Conservation (phyloP, 2,113 vertebrate genomes). For the Nerophis lumbriciformis region DNA sequence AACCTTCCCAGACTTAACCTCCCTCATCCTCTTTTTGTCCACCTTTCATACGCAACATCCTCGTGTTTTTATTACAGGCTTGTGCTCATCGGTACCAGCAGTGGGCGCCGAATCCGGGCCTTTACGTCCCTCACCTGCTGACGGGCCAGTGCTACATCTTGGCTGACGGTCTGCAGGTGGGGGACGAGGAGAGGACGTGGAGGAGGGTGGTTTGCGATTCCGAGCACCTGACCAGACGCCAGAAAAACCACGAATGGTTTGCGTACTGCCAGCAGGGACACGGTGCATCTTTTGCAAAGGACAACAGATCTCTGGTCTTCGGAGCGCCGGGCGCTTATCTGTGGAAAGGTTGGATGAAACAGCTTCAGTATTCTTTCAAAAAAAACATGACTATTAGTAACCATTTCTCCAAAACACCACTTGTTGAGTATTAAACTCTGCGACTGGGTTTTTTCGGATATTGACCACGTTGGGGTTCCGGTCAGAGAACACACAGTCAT, state of each 20-base stretch:
- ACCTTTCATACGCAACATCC: not conserved
- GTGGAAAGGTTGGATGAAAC: constrained; percentile 77
- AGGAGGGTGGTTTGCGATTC: constrained; percentile 80
- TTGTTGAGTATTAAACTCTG: no score
- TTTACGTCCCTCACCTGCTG: constrained; percentile 70
- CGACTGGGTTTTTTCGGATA: no score
- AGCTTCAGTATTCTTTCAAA: not conserved
- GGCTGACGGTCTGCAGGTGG: constrained; percentile 78
- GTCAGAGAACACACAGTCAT: no score
- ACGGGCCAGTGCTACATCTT: constrained; percentile 89
- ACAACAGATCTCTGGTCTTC: constrained; percentile 81
- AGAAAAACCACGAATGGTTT: constrained; percentile 78
- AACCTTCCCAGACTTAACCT: not conserved
- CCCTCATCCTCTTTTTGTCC: not conserved
- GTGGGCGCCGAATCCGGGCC: constrained; percentile 64
- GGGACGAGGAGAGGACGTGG: constrained; percentile 39
- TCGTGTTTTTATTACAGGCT: constrained; percentile 63
- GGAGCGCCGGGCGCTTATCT: constrained; percentile 88
- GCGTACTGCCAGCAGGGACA: constrained; percentile 92
- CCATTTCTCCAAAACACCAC: no score
- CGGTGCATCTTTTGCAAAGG: constrained; percentile 85
- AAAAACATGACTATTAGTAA: not conserved
- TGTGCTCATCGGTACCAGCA: constrained; percentile 89
- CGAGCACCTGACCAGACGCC: constrained; percentile 48
- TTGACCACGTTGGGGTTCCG: no score